Conservation (phyloP, 2,797 vertebrate genomes). For the Potorous gilbertii region DNA sequence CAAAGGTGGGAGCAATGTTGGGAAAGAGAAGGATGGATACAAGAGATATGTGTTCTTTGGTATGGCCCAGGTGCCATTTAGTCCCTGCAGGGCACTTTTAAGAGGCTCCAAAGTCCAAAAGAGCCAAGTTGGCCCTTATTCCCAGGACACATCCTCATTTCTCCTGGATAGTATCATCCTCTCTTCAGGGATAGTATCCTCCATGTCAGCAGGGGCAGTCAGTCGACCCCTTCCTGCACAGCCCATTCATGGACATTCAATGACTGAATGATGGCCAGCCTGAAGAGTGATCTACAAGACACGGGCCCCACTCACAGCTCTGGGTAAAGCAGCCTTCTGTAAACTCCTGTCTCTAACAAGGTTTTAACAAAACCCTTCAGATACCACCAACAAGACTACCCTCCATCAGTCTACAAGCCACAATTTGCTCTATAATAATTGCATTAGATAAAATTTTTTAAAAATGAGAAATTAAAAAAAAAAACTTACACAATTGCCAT, state of each 20-base stretch:
- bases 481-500: background rate
- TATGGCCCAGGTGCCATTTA: background rate
- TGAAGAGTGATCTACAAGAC: background rate
- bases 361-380: background rate
- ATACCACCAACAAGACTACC: background rate
- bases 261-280: background rate
- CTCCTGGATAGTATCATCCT: background rate
- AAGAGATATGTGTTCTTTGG: constrained; percentile 1
- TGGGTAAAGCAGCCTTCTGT: background rate
- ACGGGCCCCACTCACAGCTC: background rate
- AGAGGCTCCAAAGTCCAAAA: constrained; percentile 6
- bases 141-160: background rate
- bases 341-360: background rate
- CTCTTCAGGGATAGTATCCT: background rate
- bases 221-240: background rate
- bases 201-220: background rate
- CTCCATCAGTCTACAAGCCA: background rate
- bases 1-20: no score
- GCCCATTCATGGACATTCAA: background rate
- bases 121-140: background rate
- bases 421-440: background rate
- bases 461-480: background rate
- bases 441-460: background rate
- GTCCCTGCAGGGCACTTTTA: rapidly evolving
- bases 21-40: no score